Evolutionary conservation across 1,140 invertebrate genomes (phyloP).

Genomic region (Drosophila sulfurigaster): DNA sequence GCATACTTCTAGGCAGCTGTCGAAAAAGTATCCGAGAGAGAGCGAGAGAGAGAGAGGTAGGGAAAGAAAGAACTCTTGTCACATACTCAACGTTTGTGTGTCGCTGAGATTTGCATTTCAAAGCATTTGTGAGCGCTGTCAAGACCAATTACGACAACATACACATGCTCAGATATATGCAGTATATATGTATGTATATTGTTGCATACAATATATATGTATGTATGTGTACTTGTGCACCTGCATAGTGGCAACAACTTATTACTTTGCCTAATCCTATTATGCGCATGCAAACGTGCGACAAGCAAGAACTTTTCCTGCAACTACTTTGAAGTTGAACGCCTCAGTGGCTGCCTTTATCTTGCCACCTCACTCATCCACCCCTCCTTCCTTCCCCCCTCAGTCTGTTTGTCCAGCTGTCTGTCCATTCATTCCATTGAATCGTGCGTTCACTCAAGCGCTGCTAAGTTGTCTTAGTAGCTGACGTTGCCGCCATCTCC

Average conservation of each 20-base stretch:
- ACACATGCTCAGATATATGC: background rate
- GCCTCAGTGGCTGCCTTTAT: slow-evolving; percentile 56
- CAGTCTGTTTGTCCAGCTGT: slow-evolving; percentile 44
- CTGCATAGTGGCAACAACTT: slow-evolving; percentile 67
- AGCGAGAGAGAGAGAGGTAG: background rate
- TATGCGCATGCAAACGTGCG: slow-evolving; percentile 81
- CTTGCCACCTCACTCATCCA: slow-evolving; percentile 11
- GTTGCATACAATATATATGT: slow-evolving; percentile 5
- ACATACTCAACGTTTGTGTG: slow-evolving; percentile 42
- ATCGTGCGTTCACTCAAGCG: slow-evolving; percentile 77
- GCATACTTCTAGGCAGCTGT: slow-evolving; percentile 74
- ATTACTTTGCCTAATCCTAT: slow-evolving; percentile 82
- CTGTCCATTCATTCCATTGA: slow-evolving; percentile 72
- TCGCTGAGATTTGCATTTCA: slow-evolving; percentile 74
- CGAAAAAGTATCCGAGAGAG: slow-evolving; percentile 48
- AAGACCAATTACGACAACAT: slow-evolving; percentile 33
- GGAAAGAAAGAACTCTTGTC: background rate
- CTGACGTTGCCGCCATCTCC: slow-evolving; percentile 25
- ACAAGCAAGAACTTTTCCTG: slow-evolving; percentile 68
- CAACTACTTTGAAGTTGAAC: slow-evolving; percentile 79
- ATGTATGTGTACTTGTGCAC: slow-evolving; percentile 9
- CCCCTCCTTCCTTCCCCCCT: background rate
- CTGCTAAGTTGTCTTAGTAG: slow-evolving; percentile 73
- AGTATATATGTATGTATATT: background rate
- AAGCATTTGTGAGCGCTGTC: slow-evolving; percentile 46